Base-by-base conservation (phyloP, 2,113 vertebrate species). In the Phylloscopus trochilus region DNA sequence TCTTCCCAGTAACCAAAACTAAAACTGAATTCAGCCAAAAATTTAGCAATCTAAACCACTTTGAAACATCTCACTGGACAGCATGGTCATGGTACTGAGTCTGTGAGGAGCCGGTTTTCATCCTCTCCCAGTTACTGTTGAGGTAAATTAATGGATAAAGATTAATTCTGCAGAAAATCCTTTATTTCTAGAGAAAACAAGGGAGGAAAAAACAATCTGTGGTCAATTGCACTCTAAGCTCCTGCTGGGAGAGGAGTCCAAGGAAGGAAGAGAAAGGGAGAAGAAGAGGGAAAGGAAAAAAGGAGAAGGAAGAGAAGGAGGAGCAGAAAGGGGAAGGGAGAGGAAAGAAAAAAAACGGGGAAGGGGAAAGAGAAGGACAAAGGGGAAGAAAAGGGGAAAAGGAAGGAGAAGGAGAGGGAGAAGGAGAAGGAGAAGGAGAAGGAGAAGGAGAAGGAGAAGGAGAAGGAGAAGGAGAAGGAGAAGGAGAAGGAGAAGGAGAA, bases 81-180 rank as follows among this genome's bases (percentile, higher is more conserved):
- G 1, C 14, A 27, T 0, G 0, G 8, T 15, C 9, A 5, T 10
- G 11, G 56, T 3, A 31, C 51, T 37, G n/a, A 35, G 51, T 14
- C 22, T 60, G 19, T 53, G 55, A 26, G 37, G 59, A 69, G 49
- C 19, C 14, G 24, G 16, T 11, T 56, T 24, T 47, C 41, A 58
- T 39, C 13, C 20, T 77, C 27, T 49, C 23, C 46, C 30, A 35
- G n/a, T 6, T 79, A 9, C 11, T 49, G 11, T 0, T 15, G 28
- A 62, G 37, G 23, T 26, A 77, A 66, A 1, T 64, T 87, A 41
- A 59, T 22, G 6, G 37, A n/a, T 60, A 19, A 21, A 51, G 15
- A 37, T 43, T 22, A 53, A 46, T 41, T 67, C 22, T 37, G 52
- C 20, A 33, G 2, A 44, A 44, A 84, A 82, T 18, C 0, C 3